Conservation (phyloP, 2,113 vertebrate species). For the Prionailurus viverrinus region DNA sequence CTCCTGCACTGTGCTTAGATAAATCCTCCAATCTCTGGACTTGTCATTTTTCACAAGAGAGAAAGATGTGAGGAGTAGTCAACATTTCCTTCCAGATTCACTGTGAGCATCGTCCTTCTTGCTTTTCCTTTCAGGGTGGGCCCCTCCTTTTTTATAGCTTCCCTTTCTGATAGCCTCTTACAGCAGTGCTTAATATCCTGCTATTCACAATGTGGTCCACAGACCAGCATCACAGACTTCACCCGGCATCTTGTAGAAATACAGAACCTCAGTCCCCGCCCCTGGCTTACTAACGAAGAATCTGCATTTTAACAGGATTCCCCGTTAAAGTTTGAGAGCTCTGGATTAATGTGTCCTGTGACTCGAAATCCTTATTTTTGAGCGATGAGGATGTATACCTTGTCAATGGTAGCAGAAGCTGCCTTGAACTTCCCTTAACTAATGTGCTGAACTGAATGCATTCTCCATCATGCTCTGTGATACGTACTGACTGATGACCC, state of each 20-base stretch:
- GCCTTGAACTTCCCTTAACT: neutral
- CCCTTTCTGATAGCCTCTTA: neutral
- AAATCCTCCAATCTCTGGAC: neutral
- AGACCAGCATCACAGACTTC: neutral
- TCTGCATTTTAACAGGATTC: neutral
- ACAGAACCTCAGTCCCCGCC: neutral
- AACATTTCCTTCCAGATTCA: neutral
- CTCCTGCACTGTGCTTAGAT: neutral
- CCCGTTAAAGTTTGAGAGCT: neutral
- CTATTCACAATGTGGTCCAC: neutral
- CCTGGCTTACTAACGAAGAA: neutral
- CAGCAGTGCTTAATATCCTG: neutral
- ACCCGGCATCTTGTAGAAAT: neutral
- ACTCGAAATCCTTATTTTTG: neutral
- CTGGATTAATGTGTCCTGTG: neutral
- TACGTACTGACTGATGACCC: neutral
- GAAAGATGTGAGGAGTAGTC: neutral
- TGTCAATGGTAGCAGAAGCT: neutral
- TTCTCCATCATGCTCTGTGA: neutral
- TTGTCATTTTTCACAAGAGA: slow-evolving; percentile 17
- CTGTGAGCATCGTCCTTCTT: neutral
- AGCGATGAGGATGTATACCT: neutral
- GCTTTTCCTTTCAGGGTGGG: neutral
- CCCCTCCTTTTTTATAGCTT: neutral
- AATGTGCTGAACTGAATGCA: neutral